Conservation (phyloP, 37 sponge, comb jelly and placozoan species). For the Eunapius fragilis region DNA sequence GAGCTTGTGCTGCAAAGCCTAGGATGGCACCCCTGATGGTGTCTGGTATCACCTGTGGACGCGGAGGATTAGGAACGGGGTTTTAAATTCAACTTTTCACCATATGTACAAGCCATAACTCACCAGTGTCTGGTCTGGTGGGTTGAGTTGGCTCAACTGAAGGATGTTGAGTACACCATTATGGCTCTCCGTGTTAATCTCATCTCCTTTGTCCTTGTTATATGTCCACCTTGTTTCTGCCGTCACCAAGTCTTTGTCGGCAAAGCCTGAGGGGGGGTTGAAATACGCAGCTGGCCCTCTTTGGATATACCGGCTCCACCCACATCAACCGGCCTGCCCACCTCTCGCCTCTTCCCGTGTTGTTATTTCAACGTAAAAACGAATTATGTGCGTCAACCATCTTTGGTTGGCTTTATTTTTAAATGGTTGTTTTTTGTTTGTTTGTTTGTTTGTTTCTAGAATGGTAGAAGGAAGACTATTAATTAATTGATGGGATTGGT, state of each 20-base stretch:
- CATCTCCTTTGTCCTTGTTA: neutral
- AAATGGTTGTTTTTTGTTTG: too few species aligned
- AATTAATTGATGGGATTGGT: too few species aligned
- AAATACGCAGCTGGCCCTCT: too few species aligned
- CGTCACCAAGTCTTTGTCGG: neutral
- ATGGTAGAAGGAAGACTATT: too few species aligned
- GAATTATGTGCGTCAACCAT: too few species aligned
- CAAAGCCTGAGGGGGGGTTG: neutral
- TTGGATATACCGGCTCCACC: too few species aligned
- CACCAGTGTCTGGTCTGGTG: neutral
- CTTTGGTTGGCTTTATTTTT: too few species aligned
- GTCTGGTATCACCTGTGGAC: conserved; percentile 16
- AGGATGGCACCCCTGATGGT: conserved; percentile 43
- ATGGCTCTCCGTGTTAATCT: neutral
- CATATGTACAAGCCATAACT: neutral
- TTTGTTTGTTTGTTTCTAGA: too few species aligned
- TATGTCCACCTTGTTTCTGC: neutral
- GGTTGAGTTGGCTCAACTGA: neutral
- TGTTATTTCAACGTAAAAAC: too few species aligned
- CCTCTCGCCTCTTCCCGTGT: too few species aligned
- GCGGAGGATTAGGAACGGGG: neutral
- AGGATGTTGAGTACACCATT: neutral
- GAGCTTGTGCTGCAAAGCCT: conserved; percentile 20
- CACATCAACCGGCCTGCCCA: too few species aligned
- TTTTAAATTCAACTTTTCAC: too few species aligned